Conservation (phyloP, 2,113 vertebrate genomes). For the Hassar affinis region DNA sequence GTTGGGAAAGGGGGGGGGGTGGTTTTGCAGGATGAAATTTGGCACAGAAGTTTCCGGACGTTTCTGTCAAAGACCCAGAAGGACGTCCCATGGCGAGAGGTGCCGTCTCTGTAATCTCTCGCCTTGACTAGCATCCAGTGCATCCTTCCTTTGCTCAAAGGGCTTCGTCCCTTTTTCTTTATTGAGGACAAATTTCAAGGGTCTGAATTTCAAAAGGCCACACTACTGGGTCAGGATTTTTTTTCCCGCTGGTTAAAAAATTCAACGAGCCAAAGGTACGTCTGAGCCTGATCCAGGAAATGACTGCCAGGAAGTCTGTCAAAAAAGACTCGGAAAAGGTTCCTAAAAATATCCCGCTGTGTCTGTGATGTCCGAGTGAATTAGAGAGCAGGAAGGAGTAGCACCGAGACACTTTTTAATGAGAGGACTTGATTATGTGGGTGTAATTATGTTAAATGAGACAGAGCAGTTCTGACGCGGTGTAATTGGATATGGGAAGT, state of each 20-base stretch:
- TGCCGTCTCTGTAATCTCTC: constrained; percentile 66
- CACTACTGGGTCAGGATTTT: constrained; percentile 63
- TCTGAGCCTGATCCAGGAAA: constrained; percentile 22
- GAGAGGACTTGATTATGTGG: constrained; percentile 21
- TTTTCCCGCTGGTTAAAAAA: background rate
- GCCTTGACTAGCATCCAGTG: constrained; percentile 70
- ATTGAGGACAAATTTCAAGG: constrained; percentile 19
- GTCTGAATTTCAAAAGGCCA: constrained; percentile 51
- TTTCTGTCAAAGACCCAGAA: constrained; percentile 58
- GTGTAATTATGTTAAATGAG: constrained; percentile 40
- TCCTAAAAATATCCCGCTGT: constrained; percentile 27
- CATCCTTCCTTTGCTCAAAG: constrained; percentile 63
- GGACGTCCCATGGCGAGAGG: constrained; percentile 55
- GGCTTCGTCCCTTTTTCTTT: constrained; percentile 12
- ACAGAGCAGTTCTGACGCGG: background rate
- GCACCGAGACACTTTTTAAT: constrained; percentile 24
- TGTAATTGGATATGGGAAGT: constrained; percentile 31
- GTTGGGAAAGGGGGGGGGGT: no score
- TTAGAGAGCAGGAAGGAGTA: constrained; percentile 29
- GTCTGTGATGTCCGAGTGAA: constrained; percentile 32
- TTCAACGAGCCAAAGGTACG: constrained; percentile 9
- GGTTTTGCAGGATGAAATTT: constrained; percentile 49
- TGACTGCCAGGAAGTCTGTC: constrained; percentile 29
- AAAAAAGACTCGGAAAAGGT: constrained; percentile 21
- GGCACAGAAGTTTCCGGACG: constrained; percentile 63